phyloP scores from a whole-genome alignment of 2,888 invertebrate genomes.

The Phorcus lineatus region DNA sequence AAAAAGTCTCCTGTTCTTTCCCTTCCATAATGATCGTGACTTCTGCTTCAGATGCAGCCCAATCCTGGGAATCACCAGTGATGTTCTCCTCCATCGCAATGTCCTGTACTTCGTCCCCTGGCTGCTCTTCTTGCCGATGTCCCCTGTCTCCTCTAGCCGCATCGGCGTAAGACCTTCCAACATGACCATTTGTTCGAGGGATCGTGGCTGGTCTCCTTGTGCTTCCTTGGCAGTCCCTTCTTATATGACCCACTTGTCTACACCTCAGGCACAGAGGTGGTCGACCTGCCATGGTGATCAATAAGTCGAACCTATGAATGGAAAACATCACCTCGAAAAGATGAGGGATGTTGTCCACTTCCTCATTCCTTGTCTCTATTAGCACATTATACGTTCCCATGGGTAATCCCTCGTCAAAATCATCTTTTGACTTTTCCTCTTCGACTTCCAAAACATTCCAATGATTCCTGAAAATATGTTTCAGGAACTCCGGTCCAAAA shows the following conservation, averaged over 20 bases:
- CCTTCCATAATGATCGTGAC: too few species aligned
- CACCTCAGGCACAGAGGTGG: not conserved
- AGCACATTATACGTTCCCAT: too few species aligned
- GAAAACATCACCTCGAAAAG: not conserved
- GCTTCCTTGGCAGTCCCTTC: not conserved
- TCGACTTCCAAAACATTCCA: not conserved
- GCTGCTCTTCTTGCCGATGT: not conserved
- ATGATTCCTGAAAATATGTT: not conserved
- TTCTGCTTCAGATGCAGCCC: not conserved
- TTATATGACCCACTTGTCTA: not conserved
- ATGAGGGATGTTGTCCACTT: not conserved
- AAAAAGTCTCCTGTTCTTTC: too few species aligned
- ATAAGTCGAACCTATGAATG: not conserved
- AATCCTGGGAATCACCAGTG: not conserved
- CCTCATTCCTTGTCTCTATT: too few species aligned
- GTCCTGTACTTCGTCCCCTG: not conserved
- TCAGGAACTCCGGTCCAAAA: not conserved
- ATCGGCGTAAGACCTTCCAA: not conserved
- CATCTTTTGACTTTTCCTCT: not conserved
- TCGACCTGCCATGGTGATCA: not conserved
- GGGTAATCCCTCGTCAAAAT: too few species aligned
- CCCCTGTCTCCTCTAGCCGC: not conserved
- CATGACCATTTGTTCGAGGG: not conserved
- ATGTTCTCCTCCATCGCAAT: not conserved
- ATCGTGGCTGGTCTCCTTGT: not conserved